Conservation (phyloP, 2,888 invertebrate species). For the Keiferia lycopersicella region DNA sequence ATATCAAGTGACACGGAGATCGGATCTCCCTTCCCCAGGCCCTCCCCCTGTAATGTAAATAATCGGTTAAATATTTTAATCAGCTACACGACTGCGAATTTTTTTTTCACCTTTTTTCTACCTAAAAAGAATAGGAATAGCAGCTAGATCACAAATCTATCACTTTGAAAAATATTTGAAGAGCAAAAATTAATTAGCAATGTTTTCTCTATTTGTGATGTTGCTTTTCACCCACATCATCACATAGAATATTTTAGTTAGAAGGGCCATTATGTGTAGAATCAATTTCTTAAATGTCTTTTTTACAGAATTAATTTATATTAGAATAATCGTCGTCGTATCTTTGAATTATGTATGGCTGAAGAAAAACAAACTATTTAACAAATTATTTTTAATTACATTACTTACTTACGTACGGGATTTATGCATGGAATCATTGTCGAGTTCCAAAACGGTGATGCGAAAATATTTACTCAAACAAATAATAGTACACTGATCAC, state of each 20-base stretch:
- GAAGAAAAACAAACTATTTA: neutral
- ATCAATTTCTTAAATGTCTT: neutral
- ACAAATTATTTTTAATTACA: neutral
- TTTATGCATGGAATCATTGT: too few species aligned
- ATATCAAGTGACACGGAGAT: constrained; percentile 40
- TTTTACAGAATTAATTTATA: neutral
- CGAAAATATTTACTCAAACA: neutral
- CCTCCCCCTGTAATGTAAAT: constrained; percentile 61
- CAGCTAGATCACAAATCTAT: too few species aligned
- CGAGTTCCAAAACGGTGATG: neutral
- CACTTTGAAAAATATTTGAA: too few species aligned
- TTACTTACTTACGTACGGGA: too few species aligned
- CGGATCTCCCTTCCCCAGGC: constrained; percentile 41
- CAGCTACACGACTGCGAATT: neutral
- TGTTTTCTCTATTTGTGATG: too few species aligned
- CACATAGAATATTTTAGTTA: too few species aligned
- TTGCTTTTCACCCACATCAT: too few species aligned
- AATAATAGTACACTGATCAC: neutral
- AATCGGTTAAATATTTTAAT: constrained; percentile 41
- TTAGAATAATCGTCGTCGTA: neutral
- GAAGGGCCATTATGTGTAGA: too few species aligned
- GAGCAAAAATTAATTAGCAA: too few species aligned
- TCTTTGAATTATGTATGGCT: neutral
- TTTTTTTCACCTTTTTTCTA: too few species aligned
- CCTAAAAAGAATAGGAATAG: too few species aligned